Conservation (phyloP, 2,797 vertebrate species). For the Sebastes trivittatus region DNA sequence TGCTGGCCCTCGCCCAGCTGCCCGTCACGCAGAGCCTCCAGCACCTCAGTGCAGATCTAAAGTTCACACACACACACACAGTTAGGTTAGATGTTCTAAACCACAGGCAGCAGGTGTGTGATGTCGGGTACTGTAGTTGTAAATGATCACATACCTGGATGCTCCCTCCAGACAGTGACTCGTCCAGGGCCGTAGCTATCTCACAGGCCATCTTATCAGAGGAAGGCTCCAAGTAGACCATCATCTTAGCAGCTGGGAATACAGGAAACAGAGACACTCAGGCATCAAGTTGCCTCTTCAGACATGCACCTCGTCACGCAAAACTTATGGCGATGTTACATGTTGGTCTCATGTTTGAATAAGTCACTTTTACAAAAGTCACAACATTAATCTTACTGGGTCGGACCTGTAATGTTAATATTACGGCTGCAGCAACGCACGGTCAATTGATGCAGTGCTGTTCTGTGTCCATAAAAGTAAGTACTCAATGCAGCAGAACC, state of each 20-base stretch:
- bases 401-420: background rate
- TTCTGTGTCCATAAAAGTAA: too few relatives aligned
- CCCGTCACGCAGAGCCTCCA: constrained; percentile 88
- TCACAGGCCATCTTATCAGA: constrained; percentile 92
- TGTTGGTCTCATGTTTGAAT: background rate
- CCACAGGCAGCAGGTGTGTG: background rate
- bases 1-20: constrained; percentile 92
- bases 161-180: constrained; percentile 87
- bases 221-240: constrained; percentile 91
- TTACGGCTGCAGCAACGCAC: too few relatives aligned
- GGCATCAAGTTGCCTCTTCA: too few relatives aligned
- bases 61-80: background rate
- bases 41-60: constrained; percentile 90
- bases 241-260: constrained; percentile 93
- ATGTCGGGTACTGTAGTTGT: background rate
- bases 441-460: too few relatives aligned
- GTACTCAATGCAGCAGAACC: too few relatives aligned
- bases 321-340: background rate
- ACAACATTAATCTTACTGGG: background rate
- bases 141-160: constrained; percentile 84
- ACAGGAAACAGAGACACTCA: background rate
- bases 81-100: background rate
- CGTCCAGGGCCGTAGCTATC: constrained; percentile 90
- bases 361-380: background rate
- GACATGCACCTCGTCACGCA: background rate